These are phyloP conservation scores for Diplazon laetatorius DNA, from an alignment of 2,888 invertebrate genomes.

Conservation along the genomic window DNA sequence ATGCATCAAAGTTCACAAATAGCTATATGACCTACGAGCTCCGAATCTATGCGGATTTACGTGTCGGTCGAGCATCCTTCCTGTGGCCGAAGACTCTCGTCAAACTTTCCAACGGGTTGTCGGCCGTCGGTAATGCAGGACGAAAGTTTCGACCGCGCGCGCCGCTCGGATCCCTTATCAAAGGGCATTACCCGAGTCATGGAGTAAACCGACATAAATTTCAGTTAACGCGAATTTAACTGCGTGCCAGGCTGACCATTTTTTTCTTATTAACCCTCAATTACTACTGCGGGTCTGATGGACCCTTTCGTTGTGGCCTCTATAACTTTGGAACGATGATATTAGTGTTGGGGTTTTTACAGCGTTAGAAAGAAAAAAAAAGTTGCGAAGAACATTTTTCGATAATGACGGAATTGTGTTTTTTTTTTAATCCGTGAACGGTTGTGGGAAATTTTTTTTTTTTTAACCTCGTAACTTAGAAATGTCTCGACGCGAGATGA, in stretches of 20 bases:
- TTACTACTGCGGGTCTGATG: too few relatives aligned
- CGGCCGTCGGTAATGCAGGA: neutral
- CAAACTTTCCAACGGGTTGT: conserved; percentile 35
- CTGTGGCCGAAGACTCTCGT: conserved; percentile 25
- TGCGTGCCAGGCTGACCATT: conserved; percentile 20
- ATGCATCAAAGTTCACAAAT: conserved; percentile 17
- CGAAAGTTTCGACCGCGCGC: conserved; percentile 53
- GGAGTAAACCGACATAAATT: conserved; percentile 60
- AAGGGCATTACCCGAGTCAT: conserved; percentile 53
- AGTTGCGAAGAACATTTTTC: too few relatives aligned
- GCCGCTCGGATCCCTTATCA: conserved; percentile 37
- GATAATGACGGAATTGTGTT: too few relatives aligned
- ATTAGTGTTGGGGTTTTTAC: too few relatives aligned
- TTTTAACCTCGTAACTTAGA: too few relatives aligned
- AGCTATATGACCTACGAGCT: conserved; percentile 42
- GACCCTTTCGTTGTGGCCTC: too few relatives aligned
- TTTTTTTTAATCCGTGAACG: too few relatives aligned
- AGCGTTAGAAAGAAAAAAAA: too few relatives aligned
- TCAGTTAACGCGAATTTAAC: conserved; percentile 56
- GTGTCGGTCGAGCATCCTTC: conserved; percentile 52
- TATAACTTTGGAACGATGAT: too few relatives aligned
- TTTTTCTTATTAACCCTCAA: conserved; percentile 8
- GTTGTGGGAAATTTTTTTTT: too few relatives aligned
- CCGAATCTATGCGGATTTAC: conserved; percentile 64
- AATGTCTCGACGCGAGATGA: too few relatives aligned